These are phyloP conservation scores for Manis pentadactyla DNA, from an alignment of 2,797 vertebrate genomes.

Conservation along the genomic window DNA sequence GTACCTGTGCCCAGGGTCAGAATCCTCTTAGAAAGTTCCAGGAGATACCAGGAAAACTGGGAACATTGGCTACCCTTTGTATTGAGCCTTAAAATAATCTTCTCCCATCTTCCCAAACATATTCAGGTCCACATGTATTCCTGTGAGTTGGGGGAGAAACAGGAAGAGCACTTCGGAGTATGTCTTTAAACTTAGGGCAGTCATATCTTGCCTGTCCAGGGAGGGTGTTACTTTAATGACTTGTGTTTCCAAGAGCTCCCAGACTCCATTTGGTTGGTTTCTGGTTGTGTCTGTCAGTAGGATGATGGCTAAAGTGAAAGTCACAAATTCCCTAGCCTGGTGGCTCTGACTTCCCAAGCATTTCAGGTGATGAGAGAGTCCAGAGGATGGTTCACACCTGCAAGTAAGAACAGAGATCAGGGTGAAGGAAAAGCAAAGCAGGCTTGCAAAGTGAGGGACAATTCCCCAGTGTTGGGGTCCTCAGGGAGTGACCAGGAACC, in stretches of 20 bases:
- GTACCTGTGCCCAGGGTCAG: background rate
- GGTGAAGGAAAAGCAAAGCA: background rate
- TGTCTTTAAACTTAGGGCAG: background rate
- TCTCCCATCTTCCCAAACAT: background rate
- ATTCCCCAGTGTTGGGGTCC: background rate
- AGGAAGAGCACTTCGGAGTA: background rate
- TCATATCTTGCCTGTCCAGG: background rate
- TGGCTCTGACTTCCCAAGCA: background rate
- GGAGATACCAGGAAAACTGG: background rate
- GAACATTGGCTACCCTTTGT: background rate
- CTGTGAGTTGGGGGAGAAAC: background rate
- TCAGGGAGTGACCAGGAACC: background rate
- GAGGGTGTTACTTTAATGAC: background rate
- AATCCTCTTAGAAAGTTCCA: background rate
- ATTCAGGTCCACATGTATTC: slow-evolving; percentile 2
- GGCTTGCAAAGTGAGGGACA: background rate
- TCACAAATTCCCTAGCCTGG: background rate
- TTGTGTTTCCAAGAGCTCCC: background rate
- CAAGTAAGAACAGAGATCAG: background rate
- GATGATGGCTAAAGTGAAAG: background rate
- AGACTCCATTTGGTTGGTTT: background rate
- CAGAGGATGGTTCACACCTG: background rate
- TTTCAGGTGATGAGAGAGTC: background rate
- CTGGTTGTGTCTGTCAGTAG: background rate
- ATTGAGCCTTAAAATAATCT: background rate